Base-by-base conservation (phyloP, 2,113 vertebrate genomes). In the Accipiter virgatus region DNA sequence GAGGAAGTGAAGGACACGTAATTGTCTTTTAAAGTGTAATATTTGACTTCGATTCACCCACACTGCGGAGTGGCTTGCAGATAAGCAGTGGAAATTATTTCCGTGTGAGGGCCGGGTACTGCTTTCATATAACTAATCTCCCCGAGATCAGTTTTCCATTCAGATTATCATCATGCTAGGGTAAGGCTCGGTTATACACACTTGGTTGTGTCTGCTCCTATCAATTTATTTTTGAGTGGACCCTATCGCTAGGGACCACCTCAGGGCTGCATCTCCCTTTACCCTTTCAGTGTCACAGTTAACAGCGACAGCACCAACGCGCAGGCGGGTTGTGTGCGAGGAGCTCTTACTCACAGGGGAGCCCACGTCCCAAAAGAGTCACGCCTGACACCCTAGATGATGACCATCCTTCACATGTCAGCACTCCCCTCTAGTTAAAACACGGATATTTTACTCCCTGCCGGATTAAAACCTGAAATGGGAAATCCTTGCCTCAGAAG, bases 11-110 rank as follows among this genome's bases (percentile, higher is more conserved):
- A 95, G 93, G 83, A 79, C 86, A 58, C 14, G 1, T 90, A 95
- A 97, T 91, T 96, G 94, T 93, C 91, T 92, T 95, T 95, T 91
- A 62, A 81, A 97, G 84, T 88, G 75, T 34, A 92, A 73, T 94
- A 93, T 95, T 95, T 96, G 53, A 93, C 85, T 91, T 55, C 26
- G 8, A 3, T 25, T 94, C 81, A 68, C 71, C 75, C 89, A 40
- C 45, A 5, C 27, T 21, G 55, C 63, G 56, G 70, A 88, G 71
- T 61, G 81, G 68, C 45, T 63, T 25, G 31, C 29, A 93, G 88
- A 85, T 91, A 96, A 93, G 89, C 61, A 32, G n/a, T 55, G 80
- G 68, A 59, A 92, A 52, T 63, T 9, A 34, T 92, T 93, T 88
- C 88, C 2, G 1, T n/a, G 17, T 45, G 48, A 86, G 53, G 43